phyloP scores from a whole-genome alignment of 2,888 invertebrate genomes.

The Ernsta delagoae region DNA sequence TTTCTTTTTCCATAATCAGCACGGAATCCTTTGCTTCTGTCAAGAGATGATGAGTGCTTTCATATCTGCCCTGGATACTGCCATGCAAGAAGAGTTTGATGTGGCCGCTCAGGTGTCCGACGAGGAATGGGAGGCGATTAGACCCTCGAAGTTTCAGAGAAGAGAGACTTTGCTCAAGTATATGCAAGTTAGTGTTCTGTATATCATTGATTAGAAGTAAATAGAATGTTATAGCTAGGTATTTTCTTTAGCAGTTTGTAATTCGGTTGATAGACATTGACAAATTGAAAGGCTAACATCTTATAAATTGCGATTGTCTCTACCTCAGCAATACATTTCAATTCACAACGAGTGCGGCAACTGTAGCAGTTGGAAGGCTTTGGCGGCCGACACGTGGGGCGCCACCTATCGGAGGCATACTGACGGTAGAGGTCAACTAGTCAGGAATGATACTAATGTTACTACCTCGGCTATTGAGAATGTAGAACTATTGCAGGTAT shows the following conservation, averaged over 20 bases:
- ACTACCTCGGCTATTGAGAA: constrained; percentile 61
- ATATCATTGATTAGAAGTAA: no score
- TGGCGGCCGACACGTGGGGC: constrained; percentile 85
- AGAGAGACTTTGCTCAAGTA: constrained; percentile 86
- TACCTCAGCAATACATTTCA: constrained; percentile 67
- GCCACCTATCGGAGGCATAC: constrained; percentile 64
- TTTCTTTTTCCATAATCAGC: constrained; percentile 62
- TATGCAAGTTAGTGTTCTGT: constrained; percentile 79
- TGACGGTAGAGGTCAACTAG: constrained; percentile 39
- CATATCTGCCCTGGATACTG: constrained; percentile 87
- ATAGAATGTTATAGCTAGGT: no score
- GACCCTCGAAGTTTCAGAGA: constrained; percentile 88
- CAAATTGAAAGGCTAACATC: no score
- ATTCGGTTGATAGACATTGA: no score
- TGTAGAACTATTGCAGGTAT: constrained; percentile 65
- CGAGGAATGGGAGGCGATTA: constrained; percentile 93
- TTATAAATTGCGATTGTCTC: no score
- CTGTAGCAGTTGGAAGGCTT: constrained; percentile 79
- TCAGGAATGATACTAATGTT: constrained; percentile 42
- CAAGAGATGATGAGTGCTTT: constrained; percentile 88
- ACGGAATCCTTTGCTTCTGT: constrained; percentile 88
- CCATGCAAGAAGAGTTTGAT: constrained; percentile 88
- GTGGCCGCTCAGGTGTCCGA: constrained; percentile 91
- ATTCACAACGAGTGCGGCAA: constrained; percentile 72
- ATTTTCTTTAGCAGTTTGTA: no score